Evolutionary conservation across 2,113 vertebrate species (phyloP), one percentile per base, ranked within the genome.

Genomic region (Alethe diademata): DNA sequence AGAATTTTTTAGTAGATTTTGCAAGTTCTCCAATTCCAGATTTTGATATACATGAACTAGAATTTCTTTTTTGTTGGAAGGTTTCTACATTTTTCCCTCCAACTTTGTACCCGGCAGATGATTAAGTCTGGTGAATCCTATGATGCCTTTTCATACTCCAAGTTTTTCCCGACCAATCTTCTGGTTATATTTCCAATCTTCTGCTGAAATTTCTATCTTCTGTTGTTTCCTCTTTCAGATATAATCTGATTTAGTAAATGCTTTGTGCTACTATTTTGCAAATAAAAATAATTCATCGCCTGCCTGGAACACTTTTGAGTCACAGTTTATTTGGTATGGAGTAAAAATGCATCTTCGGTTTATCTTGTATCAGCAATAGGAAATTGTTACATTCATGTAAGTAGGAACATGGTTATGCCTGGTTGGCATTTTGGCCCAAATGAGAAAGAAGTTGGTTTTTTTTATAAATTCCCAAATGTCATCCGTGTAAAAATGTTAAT

Each of bases 101-200:
- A 33, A 12, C 22, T 60, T 66, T n/a, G 6, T 58, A 36, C 8
- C 14, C 22, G 58, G 36, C 1, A 33, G 23, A 29, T 15, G 12
- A 43, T 24, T 61, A 70, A 56, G 12, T 2, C 19, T 65, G 60
- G 14, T 36, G 29, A 26, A 54, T 19, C 13, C 33, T 6, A 7
- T 80, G 11, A 35, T 3, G 1, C 1, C 4, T 73, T 91, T 60
- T 47, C 6, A 11, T 26, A 24, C 3, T 26, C 5, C 35, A 16
- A 0, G 0, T 14, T 54, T 43, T 62, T 51, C 11, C 16, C 9
- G 53, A 11, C 4, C 1, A 5, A 2, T 48, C 31, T 61, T 62
- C n/a, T 62, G 28, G 48, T 53, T 11, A 19, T 28, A 8, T 6
- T 42, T 72, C 25, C 9, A 5, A 2, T 48, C 31, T 61, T 62